Base-by-base conservation (phyloP, 2,888 invertebrate species). In the Pterobdella sp. region DNA sequence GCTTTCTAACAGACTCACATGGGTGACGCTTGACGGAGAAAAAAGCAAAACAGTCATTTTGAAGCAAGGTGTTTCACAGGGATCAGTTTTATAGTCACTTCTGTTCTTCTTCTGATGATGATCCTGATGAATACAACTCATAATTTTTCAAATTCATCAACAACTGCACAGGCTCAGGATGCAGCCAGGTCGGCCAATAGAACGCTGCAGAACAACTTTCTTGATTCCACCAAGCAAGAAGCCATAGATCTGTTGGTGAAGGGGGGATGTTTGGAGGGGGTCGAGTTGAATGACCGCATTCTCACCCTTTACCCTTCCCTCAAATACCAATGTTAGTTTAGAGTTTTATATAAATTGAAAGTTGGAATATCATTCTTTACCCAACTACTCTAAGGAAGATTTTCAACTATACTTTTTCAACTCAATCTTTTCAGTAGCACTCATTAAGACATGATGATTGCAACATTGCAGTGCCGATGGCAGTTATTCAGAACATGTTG, bases 131-230 rank as follows among this genome's bases (percentile, higher is more conserved):
- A n/a, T n/a, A n/a, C n/a, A 42, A 22, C 49, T 42, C 22, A 7
- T 22, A 14, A 42, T 22, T 14, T 14, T 42, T 22, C 49, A 42
- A 7, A 7, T 42, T 42, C 49, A 42, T 42, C 49, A 7, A 42
- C 49, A 7, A 14, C 49, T 22, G 22, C 49, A 14, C 60, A 90
- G 87, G 83, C 96, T 72, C 94, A 95, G 87, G 98, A 98, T 86
- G 98, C 97, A 0, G 95, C 96, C 0, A 88, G 97, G 77, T 97
- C 97, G 10, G 95, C 97, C 29, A 94, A 95, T 14, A 88, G 98
- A 78, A 97, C 98, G 7, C 96, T 98, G 79, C 98, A 99, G 84
- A 98, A 97, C 84, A 98, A 98, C 87, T 87, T 99, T 76, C 85
- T 98, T 77, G 98, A 98, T 84, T 93, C 91, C 80, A 86, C 84